Evolutionary conservation across 1,140 invertebrate species (phyloP), one percentile per base, ranked within the genome.

Genomic region (Drosophila suzukii): DNA sequence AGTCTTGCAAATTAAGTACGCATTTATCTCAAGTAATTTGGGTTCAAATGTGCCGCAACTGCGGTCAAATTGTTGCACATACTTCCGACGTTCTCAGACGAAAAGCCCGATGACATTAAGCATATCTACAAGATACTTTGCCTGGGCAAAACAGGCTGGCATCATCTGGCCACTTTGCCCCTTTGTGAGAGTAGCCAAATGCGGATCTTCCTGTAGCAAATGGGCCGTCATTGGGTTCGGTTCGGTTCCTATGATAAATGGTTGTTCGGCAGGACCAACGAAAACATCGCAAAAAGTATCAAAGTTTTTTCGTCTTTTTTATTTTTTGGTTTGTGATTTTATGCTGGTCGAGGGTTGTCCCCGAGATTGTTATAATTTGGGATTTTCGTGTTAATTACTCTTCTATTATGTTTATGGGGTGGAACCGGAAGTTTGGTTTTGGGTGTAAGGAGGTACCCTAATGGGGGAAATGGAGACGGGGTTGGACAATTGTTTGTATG

Each of bases 21-120:
- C 83, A 88, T 88, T 88, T 88, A 88, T 88, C 83, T 88, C 56
- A 83, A 89, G 83, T 88, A 88, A 88, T 88, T 88, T 88, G 83
- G 83, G 83, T 88, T 88, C 83, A 88, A 88, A 88, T 89, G 80
- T 88, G 83, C 83, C 84, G 84, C 84, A 88, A 88, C 83, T 88
- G 83, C 84, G 83, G 83, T 88, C 83, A 88, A 88, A 88, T 81
- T 85, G 77, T 85, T 85, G 77, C 81, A 65, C 59, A 84, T 84
- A 84, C 81, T 83, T 65, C 20, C 32, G 30, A 36, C 53, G 77
- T 85, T 85, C 61, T 55, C 74, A 75, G 82, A 68, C 77, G 78
- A 86, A 75, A 75, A 75, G 71, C 67, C 43, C 65, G 65, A 66
- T 86, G 83, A 86, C 83, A 79, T 76, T 82, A 76, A 88, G 78